Evolutionary conservation across 2,888 invertebrate species (phyloP).

Genomic region (Cryptocephalus moraei): DNA sequence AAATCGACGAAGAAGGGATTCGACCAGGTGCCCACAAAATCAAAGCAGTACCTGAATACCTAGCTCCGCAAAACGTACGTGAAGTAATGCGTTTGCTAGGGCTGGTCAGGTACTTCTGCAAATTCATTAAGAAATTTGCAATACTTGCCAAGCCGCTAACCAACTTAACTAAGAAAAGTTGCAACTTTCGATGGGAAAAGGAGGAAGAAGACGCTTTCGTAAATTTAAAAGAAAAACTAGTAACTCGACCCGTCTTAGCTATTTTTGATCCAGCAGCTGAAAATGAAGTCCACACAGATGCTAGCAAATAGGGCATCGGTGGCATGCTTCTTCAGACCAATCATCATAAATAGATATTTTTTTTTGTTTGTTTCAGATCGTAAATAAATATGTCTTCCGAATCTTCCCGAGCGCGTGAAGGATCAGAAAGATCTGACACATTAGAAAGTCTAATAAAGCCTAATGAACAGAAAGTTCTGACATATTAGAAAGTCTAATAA

Average conservation of each 20-base stretch:
- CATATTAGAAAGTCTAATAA: no score
- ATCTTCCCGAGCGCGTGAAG: no score
- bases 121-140: conserved; percentile 19
- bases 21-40: conserved; percentile 13
- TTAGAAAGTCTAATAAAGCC: no score
- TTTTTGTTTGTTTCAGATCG: no score
- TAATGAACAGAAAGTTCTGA: no score
- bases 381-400: no score
- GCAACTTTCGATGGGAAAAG: conserved; percentile 6
- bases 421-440: no score
- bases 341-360: no score
- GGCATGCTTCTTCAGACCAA: background rate
- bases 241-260: no score
- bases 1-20: conserved; percentile 4
- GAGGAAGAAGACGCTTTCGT: no score
- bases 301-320: background rate
- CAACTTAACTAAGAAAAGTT: conserved; percentile 14
- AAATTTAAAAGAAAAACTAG: no score
- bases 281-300: background rate
- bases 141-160: conserved; percentile 17
- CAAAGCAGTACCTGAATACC: conserved; percentile 19
- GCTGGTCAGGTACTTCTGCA: conserved; percentile 17
- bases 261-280: background rate
- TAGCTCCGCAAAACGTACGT: conserved; percentile 17
- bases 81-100: conserved; percentile 17